Base-by-base conservation (phyloP, 2,113 vertebrate genomes). In the Ptilorrhoa leucosticta region DNA sequence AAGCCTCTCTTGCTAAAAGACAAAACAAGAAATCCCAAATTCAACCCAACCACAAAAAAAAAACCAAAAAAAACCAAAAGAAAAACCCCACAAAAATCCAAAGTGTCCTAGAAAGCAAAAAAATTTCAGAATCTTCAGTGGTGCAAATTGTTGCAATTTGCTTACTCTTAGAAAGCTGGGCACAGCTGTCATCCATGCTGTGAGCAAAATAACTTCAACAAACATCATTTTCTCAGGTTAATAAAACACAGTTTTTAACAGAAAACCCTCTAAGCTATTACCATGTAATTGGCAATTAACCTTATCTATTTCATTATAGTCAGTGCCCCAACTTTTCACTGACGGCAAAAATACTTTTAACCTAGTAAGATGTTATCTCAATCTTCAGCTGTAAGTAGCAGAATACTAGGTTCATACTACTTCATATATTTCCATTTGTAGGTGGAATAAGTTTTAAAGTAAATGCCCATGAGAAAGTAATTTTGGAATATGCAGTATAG, bases 151-250 rank as follows among this genome's bases (percentile, higher is more conserved):
- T 50, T 12, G 5, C 37, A 33, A 42, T 58, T 91, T 31, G 5
- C 11, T 76, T 64, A 68, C 18, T 28, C 12, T 71, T 64, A 86
- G 53, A 89, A 91, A 82, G 10, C 20, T 64, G 33, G 18, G 11
- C 51, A 70, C 13, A 87, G 47, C 33, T 77, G 26, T 70, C 23
- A 85, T 11, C 8, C 14, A 27, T 66, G 14, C 44, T 66, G 24
- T 76, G 70, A 94, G 15, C 28, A 87, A 91, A 92, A 58, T 71
- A 87, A 54, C 31, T 75, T 64, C 17, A 69, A 75, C 12, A 82
- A 44, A 45, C 21, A 63, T 42, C 2, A 39, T 88, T 93, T 94
- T 92, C 20, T 82, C 9, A 68, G 39, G 20, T 64, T 90, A 92
- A 71, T 20, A 82, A 79, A 92, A 68, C n/a, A 65, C 1, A 9